Evolutionary conservation across 2,113 vertebrate species (phyloP).

Genomic region (Grammomys dolichurus): DNA sequence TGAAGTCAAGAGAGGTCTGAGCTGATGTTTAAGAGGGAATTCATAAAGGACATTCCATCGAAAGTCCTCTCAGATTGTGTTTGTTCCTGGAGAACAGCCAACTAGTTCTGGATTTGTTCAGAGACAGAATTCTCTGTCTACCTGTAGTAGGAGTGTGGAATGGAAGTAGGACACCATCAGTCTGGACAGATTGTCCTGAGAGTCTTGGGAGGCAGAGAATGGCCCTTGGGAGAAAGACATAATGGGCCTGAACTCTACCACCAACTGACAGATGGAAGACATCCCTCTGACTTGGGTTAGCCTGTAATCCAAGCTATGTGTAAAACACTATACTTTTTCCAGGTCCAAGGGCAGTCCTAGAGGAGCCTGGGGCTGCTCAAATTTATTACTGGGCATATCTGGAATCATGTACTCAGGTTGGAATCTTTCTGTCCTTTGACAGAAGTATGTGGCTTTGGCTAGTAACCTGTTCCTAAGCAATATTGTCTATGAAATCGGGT

Average conservation of each 20-base stretch:
- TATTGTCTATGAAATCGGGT: neutral
- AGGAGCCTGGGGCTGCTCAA: neutral
- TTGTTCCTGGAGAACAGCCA: neutral
- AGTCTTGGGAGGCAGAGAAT: neutral
- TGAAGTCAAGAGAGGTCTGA: neutral
- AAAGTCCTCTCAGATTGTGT: neutral
- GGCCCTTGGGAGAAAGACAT: neutral
- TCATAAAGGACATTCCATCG: neutral
- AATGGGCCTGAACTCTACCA: neutral
- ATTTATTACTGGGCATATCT: neutral
- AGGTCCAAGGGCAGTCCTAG: neutral
- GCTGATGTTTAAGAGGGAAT: neutral
- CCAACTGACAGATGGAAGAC: neutral
- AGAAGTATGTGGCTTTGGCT: neutral
- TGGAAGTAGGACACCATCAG: no score
- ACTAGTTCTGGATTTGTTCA: neutral
- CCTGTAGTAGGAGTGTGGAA: no score
- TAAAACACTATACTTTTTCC: neutral
- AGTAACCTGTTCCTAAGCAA: neutral
- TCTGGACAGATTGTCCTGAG: neutral
- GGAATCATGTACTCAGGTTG: neutral
- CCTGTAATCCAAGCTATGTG: neutral
- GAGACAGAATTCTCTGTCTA: neutral
- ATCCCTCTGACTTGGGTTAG: neutral
- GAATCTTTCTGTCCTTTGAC: neutral